These are phyloP conservation scores for Dufourea novaeangliae DNA, from an alignment of 1,140 invertebrate species.

Conservation along the genomic window DNA sequence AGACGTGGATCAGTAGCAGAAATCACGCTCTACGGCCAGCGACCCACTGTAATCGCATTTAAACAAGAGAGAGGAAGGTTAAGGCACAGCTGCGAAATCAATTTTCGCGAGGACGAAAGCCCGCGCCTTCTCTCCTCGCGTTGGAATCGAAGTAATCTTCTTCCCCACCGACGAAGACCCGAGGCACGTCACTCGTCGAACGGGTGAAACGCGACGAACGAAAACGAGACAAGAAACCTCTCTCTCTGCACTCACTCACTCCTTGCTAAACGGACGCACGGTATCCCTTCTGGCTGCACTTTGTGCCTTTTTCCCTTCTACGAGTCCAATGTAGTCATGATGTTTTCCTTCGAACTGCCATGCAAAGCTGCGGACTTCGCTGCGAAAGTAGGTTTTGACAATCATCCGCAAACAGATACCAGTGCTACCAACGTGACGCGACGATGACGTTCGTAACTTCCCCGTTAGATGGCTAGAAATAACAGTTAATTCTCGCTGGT, in stretches of 20 bases:
- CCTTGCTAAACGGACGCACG: slow-evolving; percentile 12
- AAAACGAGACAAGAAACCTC: slow-evolving; percentile 40
- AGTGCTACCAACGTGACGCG: slow-evolving; percentile 52
- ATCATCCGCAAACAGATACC: slow-evolving; percentile 74
- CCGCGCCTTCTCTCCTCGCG: slow-evolving; percentile 34
- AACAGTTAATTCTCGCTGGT: not conserved
- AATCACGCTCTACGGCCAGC: slow-evolving; percentile 33
- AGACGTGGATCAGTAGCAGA: slow-evolving; percentile 25
- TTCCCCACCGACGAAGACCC: slow-evolving; percentile 49
- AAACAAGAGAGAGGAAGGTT: slow-evolving; percentile 38
- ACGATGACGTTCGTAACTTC: not conserved
- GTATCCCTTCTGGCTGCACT: slow-evolving; percentile 17
- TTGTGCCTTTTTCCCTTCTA: slow-evolving; percentile 32
- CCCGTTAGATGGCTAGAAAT: not conserved
- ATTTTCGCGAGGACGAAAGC: slow-evolving; percentile 30
- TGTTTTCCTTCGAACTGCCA: slow-evolving; percentile 45
- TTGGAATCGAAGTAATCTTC: slow-evolving; percentile 31
- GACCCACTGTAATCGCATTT: slow-evolving; percentile 37
- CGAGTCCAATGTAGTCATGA: slow-evolving; percentile 36
- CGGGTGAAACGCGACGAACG: slow-evolving; percentile 42
- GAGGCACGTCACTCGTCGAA: slow-evolving; percentile 51
- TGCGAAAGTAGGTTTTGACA: slow-evolving; percentile 76
- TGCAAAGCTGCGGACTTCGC: slow-evolving; percentile 41
- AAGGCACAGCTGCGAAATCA: slow-evolving; percentile 16
- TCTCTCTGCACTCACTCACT: slow-evolving; percentile 44